These are phyloP conservation scores for Amniataba percoides DNA, from an alignment of 2,797 vertebrate genomes.

Conservation along the genomic window DNA sequence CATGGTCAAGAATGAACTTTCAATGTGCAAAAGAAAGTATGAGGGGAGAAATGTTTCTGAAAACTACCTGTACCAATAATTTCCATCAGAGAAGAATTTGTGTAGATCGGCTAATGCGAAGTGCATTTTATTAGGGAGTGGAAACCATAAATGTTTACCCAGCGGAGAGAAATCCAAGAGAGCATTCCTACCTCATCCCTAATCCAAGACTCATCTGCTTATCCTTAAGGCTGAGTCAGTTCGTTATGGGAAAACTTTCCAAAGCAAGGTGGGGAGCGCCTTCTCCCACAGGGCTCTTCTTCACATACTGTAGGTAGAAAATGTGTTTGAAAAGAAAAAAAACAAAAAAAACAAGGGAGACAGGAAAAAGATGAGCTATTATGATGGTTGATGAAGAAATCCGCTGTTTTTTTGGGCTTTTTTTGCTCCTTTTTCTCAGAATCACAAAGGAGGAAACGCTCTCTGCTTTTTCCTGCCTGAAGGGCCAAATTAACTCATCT, in stretches of 20 bases:
- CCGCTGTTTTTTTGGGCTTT: constrained; percentile 34
- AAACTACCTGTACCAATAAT: constrained; percentile 11
- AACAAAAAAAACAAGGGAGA: background rate
- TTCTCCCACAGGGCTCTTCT: constrained; percentile 46
- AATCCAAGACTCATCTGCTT: constrained; percentile 69
- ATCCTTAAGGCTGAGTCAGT: constrained; percentile 68
- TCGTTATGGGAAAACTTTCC: constrained; percentile 56
- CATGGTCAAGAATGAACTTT: constrained; percentile 13
- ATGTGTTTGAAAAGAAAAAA: background rate
- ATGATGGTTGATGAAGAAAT: constrained; percentile 46
- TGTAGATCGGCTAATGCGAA: constrained; percentile 29
- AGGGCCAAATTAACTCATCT: constrained; percentile 65
- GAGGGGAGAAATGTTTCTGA: background rate
- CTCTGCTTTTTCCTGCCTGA: constrained; percentile 51
- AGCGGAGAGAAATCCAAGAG: constrained; percentile 58
- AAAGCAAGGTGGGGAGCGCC: constrained; percentile 47
- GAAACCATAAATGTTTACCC: constrained; percentile 56
- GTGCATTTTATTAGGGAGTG: constrained; percentile 46
- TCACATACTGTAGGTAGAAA: constrained; percentile 40
- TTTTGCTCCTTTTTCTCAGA: constrained; percentile 26
- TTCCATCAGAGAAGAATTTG: background rate
- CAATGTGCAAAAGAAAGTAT: background rate
- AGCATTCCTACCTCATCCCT: constrained; percentile 66
- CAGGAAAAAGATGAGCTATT: constrained; percentile 33
- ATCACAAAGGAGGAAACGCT: constrained; percentile 47